Evolutionary conservation across 2,797 vertebrate species (phyloP).

Genomic region (Falco naumanni): DNA sequence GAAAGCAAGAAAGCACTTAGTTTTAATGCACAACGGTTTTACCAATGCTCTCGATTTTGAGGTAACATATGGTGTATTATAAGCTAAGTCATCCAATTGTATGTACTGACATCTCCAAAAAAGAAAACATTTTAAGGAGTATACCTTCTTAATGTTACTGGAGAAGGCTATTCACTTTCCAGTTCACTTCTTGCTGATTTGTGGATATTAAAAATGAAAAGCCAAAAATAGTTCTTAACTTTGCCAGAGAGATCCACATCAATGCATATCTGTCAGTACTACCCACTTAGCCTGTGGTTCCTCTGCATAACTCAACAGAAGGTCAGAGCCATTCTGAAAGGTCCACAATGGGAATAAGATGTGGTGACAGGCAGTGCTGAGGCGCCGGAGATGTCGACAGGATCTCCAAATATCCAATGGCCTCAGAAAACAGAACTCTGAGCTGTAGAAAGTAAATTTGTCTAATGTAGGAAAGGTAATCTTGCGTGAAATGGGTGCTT

Average conservation of each 20-base stretch:
- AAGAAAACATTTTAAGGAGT: background rate
- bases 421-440: constrained; percentile 3
- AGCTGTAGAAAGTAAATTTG: constrained; percentile 9
- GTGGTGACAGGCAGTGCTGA: constrained; percentile 25
- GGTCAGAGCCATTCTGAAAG: constrained; percentile 51
- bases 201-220: constrained; percentile 48
- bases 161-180: constrained; percentile 1
- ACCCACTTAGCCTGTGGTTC: constrained; percentile 34
- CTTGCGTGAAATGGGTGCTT: constrained; percentile 6
- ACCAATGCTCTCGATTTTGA: background rate
- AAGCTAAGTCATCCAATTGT: background rate
- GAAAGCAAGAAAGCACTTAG: background rate
- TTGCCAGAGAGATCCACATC: background rate
- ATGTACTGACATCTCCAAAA: background rate
- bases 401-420: background rate
- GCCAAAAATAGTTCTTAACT: constrained; percentile 10
- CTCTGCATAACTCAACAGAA: background rate
- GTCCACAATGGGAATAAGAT: constrained; percentile 33
- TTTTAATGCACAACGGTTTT: background rate
- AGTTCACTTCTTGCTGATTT: constrained; percentile 1
- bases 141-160: background rate
- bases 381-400: background rate
- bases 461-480: background rate
- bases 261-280: constrained; percentile 50
- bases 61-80: background rate